Percentiles rank a stretch among this genome's conserved stretches.
These are phyloP conservation scores for Rhopalosiphum nymphaeae DNA, from an alignment of 2,888 invertebrate genomes.

Conservation along the genomic window DNA sequence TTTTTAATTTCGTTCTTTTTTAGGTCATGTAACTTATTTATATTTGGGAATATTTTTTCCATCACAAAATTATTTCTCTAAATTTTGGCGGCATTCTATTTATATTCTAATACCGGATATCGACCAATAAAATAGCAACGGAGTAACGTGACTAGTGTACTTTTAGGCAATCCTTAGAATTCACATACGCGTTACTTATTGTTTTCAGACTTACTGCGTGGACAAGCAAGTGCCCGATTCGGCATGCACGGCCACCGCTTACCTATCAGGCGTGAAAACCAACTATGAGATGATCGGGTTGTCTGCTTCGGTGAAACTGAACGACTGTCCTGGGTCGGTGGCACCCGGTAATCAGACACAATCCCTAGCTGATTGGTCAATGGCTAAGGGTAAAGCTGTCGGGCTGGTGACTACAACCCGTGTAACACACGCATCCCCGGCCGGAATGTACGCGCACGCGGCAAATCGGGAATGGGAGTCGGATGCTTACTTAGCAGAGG, in stretches of 20 bases:
- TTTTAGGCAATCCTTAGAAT: background rate
- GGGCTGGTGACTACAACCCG: slow-evolving; percentile 89
- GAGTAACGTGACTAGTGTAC: background rate
- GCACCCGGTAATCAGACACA: slow-evolving; percentile 70
- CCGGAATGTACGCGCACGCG: slow-evolving; percentile 80
- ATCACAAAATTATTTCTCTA: background rate
- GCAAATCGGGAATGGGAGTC: slow-evolving; percentile 82
- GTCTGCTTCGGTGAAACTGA: slow-evolving; percentile 70
- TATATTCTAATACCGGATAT: background rate
- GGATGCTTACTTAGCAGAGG: slow-evolving; percentile 74
- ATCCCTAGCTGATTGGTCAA: slow-evolving; percentile 81
- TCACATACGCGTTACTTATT: background rate
- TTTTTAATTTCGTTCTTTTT: background rate
- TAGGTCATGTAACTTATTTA: background rate
- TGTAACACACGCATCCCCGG: slow-evolving; percentile 85
- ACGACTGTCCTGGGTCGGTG: slow-evolving; percentile 69
- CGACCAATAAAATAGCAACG: background rate
- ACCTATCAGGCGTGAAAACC: slow-evolving; percentile 79
- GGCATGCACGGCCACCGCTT: slow-evolving; percentile 81
- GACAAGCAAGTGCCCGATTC: slow-evolving; percentile 81
- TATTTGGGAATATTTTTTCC: background rate
- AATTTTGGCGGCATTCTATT: background rate
- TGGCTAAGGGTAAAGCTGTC: slow-evolving; percentile 82
- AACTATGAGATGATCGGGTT: slow-evolving; percentile 79
- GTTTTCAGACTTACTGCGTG: slow-evolving; percentile 68